A percentile compares a stretch with the other conserved stretches of the same genome.
Evolutionary conservation across 2,888 invertebrate species (phyloP).

Genomic region (Oligia strigilis): DNA sequence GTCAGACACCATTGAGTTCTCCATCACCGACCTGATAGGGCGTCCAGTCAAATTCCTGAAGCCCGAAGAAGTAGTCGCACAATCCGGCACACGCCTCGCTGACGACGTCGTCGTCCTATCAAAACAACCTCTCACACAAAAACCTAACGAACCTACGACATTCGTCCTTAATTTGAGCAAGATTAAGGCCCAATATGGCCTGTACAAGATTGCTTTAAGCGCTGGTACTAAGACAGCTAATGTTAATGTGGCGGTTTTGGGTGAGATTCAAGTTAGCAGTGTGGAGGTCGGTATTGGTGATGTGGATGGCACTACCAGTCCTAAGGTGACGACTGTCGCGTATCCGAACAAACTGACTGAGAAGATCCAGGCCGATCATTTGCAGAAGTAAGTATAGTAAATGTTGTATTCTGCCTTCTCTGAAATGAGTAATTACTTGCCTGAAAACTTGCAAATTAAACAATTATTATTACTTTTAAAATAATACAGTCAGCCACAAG

Average conservation of each 20-base stretch:
- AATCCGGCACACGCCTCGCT: conserved; percentile 93
- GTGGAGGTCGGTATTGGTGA: conserved; percentile 97
- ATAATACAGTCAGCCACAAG: neutral
- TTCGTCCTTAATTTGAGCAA: conserved; percentile 95
- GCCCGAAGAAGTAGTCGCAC: conserved; percentile 93
- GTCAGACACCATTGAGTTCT: conserved; percentile 93
- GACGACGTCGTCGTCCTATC: conserved; percentile 95
- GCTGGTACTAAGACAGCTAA: conserved; percentile 92
- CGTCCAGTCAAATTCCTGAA: conserved; percentile 92
- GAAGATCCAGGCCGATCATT: conserved; percentile 95
- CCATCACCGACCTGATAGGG: conserved; percentile 94
- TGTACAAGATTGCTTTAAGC: conserved; percentile 95
- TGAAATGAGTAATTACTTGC: neutral
- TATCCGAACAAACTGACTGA: conserved; percentile 93
- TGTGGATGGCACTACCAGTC: conserved; percentile 96
- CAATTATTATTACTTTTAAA: neutral
- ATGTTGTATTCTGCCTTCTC: neutral
- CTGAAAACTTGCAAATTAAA: neutral
- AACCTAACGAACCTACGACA: conserved; percentile 91
- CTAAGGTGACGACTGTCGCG: conserved; percentile 93
- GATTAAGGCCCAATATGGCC: conserved; percentile 95
- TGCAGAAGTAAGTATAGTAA: conserved; percentile 92
- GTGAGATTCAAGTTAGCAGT: conserved; percentile 93
- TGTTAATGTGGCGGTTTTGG: conserved; percentile 93
- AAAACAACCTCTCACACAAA: conserved; percentile 90